phyloP scores from a whole-genome alignment of 2,888 invertebrate genomes.

The Harpagoxenus sublaevis region DNA sequence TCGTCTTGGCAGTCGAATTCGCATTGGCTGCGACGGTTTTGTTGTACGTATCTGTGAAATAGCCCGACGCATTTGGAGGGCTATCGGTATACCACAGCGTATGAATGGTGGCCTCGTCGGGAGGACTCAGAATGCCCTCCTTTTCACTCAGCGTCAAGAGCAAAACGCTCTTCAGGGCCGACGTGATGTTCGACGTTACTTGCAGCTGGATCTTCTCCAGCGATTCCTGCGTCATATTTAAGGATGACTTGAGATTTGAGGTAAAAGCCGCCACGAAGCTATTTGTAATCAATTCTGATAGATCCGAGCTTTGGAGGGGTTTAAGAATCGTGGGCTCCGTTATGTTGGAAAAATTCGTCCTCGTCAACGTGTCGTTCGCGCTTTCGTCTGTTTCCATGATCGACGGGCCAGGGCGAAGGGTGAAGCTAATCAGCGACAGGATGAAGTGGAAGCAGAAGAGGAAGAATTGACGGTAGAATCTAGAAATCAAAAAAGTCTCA shows the following conservation, averaged over 20 bases:
- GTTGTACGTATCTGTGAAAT: conserved; percentile 21
- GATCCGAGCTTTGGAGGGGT: conserved; percentile 57
- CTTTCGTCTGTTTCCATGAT: conserved; percentile 5
- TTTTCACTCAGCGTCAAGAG: conserved; percentile 35
- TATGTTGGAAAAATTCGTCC: conserved; percentile 59
- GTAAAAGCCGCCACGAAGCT: conserved; percentile 77
- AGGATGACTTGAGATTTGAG: conserved; percentile 69
- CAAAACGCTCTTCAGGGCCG: conserved; percentile 73
- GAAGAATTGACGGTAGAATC: conserved; percentile 97
- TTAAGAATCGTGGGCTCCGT: conserved; percentile 68
- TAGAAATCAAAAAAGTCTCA: conserved; percentile 82
- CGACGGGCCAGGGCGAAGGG: conserved; percentile 93
- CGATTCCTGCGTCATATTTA: conserved; percentile 70
- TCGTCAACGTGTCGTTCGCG: conserved; percentile 37
- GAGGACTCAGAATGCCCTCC: conserved; percentile 7
- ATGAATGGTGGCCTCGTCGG: neutral
- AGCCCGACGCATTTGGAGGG: conserved; percentile 1
- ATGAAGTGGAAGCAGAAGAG: conserved; percentile 96
- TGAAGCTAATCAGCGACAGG: conserved; percentile 95
- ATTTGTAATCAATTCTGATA: conserved; percentile 75
- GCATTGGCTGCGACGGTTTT: neutral
- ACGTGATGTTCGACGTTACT: conserved; percentile 78
- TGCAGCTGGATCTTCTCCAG: conserved; percentile 75
- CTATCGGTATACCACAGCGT: neutral
- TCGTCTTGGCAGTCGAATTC: conserved; percentile 33